Percentiles rank a stretch among this genome's conserved stretches.
These are phyloP conservation scores for Leptobrachium leishanense DNA, from an alignment of 2,113 vertebrate genomes.

Conservation along the genomic window DNA sequence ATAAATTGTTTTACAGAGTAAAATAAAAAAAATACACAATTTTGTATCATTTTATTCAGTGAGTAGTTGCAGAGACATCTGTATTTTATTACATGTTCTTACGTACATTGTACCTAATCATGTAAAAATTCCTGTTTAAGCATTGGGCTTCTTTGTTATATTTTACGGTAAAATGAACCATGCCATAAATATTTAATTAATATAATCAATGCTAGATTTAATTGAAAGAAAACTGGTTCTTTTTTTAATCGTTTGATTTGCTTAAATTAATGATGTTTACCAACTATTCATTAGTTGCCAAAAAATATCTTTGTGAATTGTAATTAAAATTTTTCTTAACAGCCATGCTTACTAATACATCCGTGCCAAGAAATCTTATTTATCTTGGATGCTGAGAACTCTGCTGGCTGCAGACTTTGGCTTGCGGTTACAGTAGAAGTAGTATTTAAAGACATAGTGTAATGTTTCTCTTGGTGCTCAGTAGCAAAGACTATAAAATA, in stretches of 20 bases:
- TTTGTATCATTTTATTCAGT: background rate
- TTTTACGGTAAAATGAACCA: background rate
- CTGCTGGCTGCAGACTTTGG: slow-evolving; percentile 26
- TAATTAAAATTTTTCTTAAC: slow-evolving; percentile 22
- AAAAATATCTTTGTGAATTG: background rate
- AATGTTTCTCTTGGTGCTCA: background rate
- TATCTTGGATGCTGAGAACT: slow-evolving; percentile 31
- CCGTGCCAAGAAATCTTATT: slow-evolving; percentile 34
- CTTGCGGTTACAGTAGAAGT: slow-evolving; percentile 28
- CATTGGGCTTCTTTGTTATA: background rate
- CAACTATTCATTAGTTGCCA: slow-evolving; percentile 33
- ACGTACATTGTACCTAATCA: slow-evolving; percentile 18
- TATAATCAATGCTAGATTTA: background rate
- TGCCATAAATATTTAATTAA: slow-evolving; percentile 1
- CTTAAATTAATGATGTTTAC: slow-evolving; percentile 6
- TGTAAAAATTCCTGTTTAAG: slow-evolving; percentile 5
- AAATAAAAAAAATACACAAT: too few species aligned
- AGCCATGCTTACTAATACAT: slow-evolving; percentile 13
- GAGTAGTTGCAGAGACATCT: background rate
- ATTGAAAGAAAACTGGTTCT: background rate
- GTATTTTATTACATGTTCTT: slow-evolving; percentile 23
- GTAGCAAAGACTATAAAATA: background rate
- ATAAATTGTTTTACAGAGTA: background rate
- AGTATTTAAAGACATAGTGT: slow-evolving; percentile 26
- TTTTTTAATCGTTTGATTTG: slow-evolving; percentile 1